Conservation (phyloP, 2,888 invertebrate genomes). For the Scaptomyza caliginosa region DNA sequence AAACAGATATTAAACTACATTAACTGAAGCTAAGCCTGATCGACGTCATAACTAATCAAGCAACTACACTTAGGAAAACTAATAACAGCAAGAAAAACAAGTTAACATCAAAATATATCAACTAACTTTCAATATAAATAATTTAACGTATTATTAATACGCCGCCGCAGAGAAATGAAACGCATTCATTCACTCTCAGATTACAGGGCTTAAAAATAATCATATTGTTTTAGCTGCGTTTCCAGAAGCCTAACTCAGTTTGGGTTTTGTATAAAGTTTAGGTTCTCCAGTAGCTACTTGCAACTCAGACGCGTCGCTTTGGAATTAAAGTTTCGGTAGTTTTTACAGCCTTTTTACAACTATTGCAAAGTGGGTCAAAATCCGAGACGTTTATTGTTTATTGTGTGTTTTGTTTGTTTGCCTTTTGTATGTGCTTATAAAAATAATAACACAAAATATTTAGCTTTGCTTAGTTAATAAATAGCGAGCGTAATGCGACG, state of each 20-base stretch:
- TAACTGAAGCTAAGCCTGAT: constrained; percentile 10
- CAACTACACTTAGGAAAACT: neutral
- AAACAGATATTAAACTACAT: constrained; percentile 12
- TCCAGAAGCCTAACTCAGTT: constrained; percentile 37
- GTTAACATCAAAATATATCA: neutral
- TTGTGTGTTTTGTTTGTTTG: constrained; percentile 39
- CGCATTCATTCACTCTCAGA: constrained; percentile 30
- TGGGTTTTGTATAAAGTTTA: neutral
- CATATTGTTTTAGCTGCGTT: constrained; percentile 63
- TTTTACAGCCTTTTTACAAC: constrained; percentile 52
- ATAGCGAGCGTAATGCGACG: constrained; percentile 56
- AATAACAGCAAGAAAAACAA: neutral
- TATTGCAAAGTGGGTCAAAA: constrained; percentile 63
- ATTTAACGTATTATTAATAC: constrained; percentile 20
- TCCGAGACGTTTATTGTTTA: constrained; percentile 52
- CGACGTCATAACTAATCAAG: constrained; percentile 24
- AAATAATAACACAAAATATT: constrained; percentile 61
- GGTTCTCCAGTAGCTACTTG: constrained; percentile 25
- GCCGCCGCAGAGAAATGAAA: constrained; percentile 35
- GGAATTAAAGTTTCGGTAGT: constrained; percentile 29
- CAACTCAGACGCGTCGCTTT: constrained; percentile 14
- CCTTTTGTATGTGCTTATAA: constrained; percentile 50
- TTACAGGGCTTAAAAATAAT: constrained; percentile 44
- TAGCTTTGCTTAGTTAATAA: constrained; percentile 58
- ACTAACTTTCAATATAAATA: neutral